Base-by-base conservation (phyloP, 2,113 vertebrate genomes). In the Guaruba guarouba region DNA sequence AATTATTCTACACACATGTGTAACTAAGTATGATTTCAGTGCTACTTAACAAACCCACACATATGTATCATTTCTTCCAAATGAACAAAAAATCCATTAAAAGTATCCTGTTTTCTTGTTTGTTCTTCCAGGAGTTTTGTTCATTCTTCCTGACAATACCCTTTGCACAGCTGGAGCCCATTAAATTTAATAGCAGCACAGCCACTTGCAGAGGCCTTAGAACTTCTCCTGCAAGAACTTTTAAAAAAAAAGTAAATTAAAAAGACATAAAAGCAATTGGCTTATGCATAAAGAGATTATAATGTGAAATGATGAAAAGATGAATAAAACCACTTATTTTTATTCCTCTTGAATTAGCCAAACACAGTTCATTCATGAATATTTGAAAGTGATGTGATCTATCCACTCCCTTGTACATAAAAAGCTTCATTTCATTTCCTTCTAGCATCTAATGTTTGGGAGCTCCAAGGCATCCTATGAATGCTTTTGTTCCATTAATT, bases 151-250 rank as follows among this genome's bases (percentile, higher is more conserved):
- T 37, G 43, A 89, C 51, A 91, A 88, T 82, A 48, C 43, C 33
- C 8, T 43, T 35, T 51, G 73, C 92, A 88, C 94, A 96, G 83
- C 95, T 96, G 96, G 92, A 95, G 69, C 64, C 88, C 83, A 93
- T 93, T 95, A 93, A 88, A 89, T 92, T 88, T 79, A 93, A 84
- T 77, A 95, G 80, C 88, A 95, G 76, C 69, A 84, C 69, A 89
- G 70, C 35, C 4, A 1, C 51, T 88, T 89, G 24, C 73, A 89
- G 57, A 69, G 64, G 61, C 83, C 86, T 82, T 81, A 78, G 57
- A 94, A 92, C n/a, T 75, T 46, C 55, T 86, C 27, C 74, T 76
- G 89, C 69, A 86, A 75, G 88, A 83, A 77, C 55, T 68, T 77
- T 11, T 10, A 3, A 9, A 54, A 69, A 80, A 82, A 80, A 44